Conservation (phyloP, 2,888 invertebrate genomes). For the Hyposoter didymator region DNA sequence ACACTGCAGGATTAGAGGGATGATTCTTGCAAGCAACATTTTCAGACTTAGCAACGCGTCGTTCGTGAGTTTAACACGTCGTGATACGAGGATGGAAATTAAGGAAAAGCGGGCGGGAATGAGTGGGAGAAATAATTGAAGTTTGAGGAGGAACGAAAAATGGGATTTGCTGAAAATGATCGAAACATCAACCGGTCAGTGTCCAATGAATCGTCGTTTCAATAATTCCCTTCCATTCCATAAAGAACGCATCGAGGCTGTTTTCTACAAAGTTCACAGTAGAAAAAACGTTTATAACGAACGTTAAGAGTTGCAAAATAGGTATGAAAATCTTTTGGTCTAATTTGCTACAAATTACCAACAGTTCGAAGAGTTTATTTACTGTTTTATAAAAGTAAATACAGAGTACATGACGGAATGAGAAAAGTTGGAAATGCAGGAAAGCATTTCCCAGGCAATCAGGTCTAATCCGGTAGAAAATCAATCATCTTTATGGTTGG, state of each 20-base stretch:
- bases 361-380: neutral
- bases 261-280: neutral
- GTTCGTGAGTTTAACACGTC: neutral
- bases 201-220: neutral
- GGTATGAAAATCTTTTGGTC: neutral
- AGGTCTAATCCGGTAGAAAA: conserved; percentile 14
- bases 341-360: neutral
- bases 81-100: neutral
- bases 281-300: neutral
- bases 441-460: conserved; percentile 17
- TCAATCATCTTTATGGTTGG: conserved; percentile 17
- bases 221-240: neutral
- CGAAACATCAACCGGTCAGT: neutral
- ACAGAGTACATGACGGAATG: neutral
- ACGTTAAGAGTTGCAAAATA: neutral
- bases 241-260: neutral
- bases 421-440: neutral
- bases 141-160: conserved; percentile 11
- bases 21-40: conserved; percentile 45
- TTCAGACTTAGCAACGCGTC: neutral
- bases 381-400: neutral
- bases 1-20: conserved; percentile 32
- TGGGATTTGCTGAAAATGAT: neutral
- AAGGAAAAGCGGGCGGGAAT: neutral
- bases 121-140: conserved; percentile 21